Evolutionary conservation across 2,113 vertebrate species (phyloP), one percentile per base, ranked within the genome.

Genomic region (Laticauda colubrina): DNA sequence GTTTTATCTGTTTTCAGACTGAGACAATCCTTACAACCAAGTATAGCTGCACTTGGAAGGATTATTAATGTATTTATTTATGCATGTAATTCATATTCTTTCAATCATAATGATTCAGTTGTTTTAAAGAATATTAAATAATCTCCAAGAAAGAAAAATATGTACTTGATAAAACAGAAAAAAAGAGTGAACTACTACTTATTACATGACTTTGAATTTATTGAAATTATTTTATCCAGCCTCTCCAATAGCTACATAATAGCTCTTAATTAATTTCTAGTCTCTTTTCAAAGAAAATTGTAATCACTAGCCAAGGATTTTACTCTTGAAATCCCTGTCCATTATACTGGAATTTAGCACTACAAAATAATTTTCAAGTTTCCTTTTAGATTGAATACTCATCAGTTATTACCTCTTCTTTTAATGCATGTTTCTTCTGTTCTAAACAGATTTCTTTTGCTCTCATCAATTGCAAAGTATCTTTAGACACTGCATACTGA

Each of bases 401-500:
- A 39, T 14, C 20, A 95, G 87, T 92, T 94, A 55, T 96, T 98
- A 99, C 99, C 99, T 99, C 98, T 94, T 99, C 98, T 96, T 98
- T 98, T 59, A 99, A 93, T 0, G 98, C 97, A 91, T 99, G 98
- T 91, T 99, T 99, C 97, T 97, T 99, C 98, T 99, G 99, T 93
- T 99, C 99, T 97, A 99, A 98, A 97, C 99, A 99, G 96, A 99
- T 99, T 95, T 99, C 99, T 95, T 99, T 99, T 92, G 99, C 99
- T 94, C 99, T 98, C 99, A 99, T 99, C 96, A 99, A 97, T 97
- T 99, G 99, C 95, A 99, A 97, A 1, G 99, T 99, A 95, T 99
- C 99, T 96, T 99, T 99, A 95, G 99, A 99, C 92, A 99, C 98
- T 0, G 98, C 98, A 96, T 99, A 99, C 95, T 99, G 99, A 95